Percentiles rank a stretch among this genome's conserved stretches.
phyloP scores from a whole-genome alignment of 37 sponge, comb jelly and placozoan species.

The Tethya wilhelma region DNA sequence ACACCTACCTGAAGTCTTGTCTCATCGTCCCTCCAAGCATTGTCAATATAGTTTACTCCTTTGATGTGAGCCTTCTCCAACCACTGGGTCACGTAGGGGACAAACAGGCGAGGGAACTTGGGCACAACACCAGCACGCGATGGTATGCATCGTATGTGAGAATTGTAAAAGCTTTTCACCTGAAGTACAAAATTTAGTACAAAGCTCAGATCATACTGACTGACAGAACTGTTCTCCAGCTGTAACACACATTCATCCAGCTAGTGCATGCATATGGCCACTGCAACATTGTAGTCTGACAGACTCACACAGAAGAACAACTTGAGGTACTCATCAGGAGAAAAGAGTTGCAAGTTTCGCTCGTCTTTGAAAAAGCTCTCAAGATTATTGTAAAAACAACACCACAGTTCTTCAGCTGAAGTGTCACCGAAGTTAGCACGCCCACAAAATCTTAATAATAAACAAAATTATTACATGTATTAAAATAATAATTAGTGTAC shows the following conservation, averaged over 20 bases:
- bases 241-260: no score
- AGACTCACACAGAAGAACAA: constrained; percentile 62
- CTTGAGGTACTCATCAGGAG: constrained; percentile 55
- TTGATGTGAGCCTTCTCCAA: constrained; percentile 57
- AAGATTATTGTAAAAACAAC: constrained; percentile 37
- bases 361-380: constrained; percentile 54
- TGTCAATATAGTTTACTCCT: constrained; percentile 51
- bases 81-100: constrained; percentile 65
- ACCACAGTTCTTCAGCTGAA: constrained; percentile 61
- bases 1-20: constrained; percentile 1
- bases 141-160: constrained; percentile 23
- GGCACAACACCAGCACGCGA: constrained; percentile 2
- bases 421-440: constrained; percentile 59
- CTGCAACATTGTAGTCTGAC: background rate
- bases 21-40: constrained; percentile 76
- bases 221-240: background rate
- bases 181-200: background rate
- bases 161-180: constrained; percentile 76
- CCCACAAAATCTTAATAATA: no score
- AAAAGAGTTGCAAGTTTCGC: constrained; percentile 55
- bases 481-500: background rate
- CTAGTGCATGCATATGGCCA: no score
- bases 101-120: constrained; percentile 77
- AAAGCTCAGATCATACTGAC: background rate
- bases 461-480: no score